Evolutionary conservation across 2,797 vertebrate genomes (phyloP).

Genomic region (Anniella stebbinsi): DNA sequence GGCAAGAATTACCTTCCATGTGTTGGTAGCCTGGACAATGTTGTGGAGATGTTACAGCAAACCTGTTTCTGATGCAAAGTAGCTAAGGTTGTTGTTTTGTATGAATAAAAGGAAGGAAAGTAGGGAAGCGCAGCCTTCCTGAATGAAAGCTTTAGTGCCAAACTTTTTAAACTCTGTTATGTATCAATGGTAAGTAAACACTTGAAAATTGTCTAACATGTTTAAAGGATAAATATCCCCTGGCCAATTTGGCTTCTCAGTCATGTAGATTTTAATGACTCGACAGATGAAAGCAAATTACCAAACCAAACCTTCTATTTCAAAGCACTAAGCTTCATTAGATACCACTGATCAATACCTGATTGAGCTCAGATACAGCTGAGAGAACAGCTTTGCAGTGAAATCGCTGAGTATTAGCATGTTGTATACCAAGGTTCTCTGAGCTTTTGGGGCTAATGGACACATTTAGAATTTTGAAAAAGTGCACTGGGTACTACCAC

Average conservation of each 20-base stretch:
- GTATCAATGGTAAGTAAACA: neutral
- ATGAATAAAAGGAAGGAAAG: neutral
- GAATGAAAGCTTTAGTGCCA: neutral
- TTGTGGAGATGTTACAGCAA: neutral
- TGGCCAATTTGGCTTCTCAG: slow-evolving; percentile 32
- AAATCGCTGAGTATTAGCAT: neutral
- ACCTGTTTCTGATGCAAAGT: neutral
- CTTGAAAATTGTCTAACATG: neutral
- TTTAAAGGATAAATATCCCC: neutral
- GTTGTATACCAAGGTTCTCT: no score
- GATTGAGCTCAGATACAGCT: slow-evolving; percentile 23
- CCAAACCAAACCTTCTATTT: slow-evolving; percentile 1
- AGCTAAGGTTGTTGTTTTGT: neutral
- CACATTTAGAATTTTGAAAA: no score
- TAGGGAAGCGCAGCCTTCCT: neutral
- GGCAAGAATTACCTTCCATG: slow-evolving; percentile 1
- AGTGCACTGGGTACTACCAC: no score
- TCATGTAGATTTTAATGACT: neutral
- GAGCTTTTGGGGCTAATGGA: no score
- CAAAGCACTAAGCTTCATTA: slow-evolving; percentile 1
- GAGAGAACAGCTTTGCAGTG: neutral
- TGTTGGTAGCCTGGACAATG: slow-evolving; percentile 9
- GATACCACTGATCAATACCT: slow-evolving; percentile 15
- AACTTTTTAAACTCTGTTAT: slow-evolving; percentile 14
- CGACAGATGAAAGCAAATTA: slow-evolving; percentile 27